Conservation (phyloP, 2,888 invertebrate genomes). For the Gastrophysa polygoni region DNA sequence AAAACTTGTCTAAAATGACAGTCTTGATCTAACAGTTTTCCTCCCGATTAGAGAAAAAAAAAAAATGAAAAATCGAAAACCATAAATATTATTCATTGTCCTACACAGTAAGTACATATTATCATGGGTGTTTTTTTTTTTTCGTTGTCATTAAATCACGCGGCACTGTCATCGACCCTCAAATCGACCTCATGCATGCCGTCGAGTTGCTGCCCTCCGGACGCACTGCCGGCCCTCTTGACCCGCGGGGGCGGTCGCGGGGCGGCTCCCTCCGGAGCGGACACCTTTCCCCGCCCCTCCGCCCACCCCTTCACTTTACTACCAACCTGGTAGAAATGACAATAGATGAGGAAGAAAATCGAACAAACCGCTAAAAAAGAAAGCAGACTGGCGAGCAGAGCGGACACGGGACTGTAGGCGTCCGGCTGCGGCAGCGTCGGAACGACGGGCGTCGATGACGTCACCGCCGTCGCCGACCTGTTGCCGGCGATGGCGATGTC, state of each 20-base stretch:
- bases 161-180: conserved; percentile 38
- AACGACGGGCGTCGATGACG: conserved; percentile 32
- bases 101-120: no score
- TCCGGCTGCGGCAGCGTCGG: conserved; percentile 50
- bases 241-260: conserved; percentile 52
- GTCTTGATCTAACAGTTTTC: no score
- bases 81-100: no score
- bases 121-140: no score
- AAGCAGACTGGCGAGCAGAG: conserved; percentile 67
- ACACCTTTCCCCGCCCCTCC: conserved; percentile 26
- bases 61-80: no score
- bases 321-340: conserved; percentile 78
- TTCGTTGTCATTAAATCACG: no score
- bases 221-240: conserved; percentile 37
- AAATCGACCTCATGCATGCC: conserved; percentile 44
- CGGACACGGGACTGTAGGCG: conserved; percentile 61
- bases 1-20: no score
- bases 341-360: conserved; percentile 70
- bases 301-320: conserved; percentile 70
- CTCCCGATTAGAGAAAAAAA: no score
- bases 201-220: conserved; percentile 8
- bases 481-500: conserved; percentile 75
- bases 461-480: conserved; percentile 52
- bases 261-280: conserved; percentile 9
- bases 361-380: conserved; percentile 71